Percentiles rank a stretch among this genome's conserved stretches.
These are phyloP conservation scores for Apteryx owenii DNA, from an alignment of 2,113 vertebrate species.

Conservation along the genomic window DNA sequence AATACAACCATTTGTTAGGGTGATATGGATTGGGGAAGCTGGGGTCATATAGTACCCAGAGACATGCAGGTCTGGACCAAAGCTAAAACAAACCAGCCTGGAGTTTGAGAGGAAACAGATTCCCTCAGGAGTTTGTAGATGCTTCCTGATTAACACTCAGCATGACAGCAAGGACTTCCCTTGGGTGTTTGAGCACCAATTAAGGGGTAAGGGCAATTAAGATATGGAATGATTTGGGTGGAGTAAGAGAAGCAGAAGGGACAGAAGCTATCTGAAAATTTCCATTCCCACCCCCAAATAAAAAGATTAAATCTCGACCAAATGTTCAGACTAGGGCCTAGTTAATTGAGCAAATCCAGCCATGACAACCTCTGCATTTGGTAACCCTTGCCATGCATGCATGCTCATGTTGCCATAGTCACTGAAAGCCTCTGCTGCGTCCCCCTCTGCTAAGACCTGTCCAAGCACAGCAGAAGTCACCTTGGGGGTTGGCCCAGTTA, in stretches of 20 bases:
- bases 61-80: too few relatives aligned
- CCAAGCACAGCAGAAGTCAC: too few relatives aligned
- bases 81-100: neutral
- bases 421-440: too few relatives aligned
- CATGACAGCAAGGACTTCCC: too few relatives aligned
- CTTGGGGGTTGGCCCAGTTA: too few relatives aligned
- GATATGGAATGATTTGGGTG: neutral
- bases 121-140: too few relatives aligned
- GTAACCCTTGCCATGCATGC: neutral
- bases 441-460: too few relatives aligned
- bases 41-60: neutral
- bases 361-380: too few relatives aligned
- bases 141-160: neutral
- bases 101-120: neutral
- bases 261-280: neutral
- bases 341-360: neutral
- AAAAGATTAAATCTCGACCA: neutral
- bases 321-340: neutral
- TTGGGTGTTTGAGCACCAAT: neutral
- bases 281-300: neutral
- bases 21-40: neutral
- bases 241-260: neutral
- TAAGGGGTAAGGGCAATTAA: neutral
- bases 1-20: neutral
- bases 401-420: neutral